Percentiles rank a stretch among this genome's conserved stretches.
Conservation (phyloP, 1,140 invertebrate genomes). For the Brachionus angularis region DNA sequence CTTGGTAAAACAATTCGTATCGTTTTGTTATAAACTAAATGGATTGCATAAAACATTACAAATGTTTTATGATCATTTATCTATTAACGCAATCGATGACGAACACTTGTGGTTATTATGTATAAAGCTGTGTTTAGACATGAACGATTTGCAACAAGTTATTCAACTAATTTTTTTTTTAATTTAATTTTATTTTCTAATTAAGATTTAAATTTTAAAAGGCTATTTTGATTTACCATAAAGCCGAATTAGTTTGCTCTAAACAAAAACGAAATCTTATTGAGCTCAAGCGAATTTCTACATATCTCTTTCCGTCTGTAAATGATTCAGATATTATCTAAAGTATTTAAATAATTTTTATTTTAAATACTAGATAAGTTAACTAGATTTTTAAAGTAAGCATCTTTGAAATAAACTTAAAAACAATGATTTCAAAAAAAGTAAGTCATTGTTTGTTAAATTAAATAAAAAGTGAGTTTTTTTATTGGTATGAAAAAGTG, state of each 20-base stretch:
- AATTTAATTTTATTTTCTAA: too few species aligned
- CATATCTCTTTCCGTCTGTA: background rate
- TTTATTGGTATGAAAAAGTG: too few species aligned
- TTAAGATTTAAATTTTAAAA: too few species aligned
- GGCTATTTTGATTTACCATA: slow-evolving; percentile 20
- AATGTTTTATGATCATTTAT: slow-evolving; percentile 25
- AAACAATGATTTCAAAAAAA: too few species aligned
- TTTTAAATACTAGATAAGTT: too few species aligned
- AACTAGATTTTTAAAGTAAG: too few species aligned
- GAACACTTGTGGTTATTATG: slow-evolving; percentile 38
- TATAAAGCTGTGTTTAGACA: slow-evolving; percentile 18
- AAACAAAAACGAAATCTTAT: slow-evolving; percentile 7
- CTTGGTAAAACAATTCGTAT: slow-evolving; percentile 24
- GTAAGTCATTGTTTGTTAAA: too few species aligned
- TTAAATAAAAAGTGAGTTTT: too few species aligned
- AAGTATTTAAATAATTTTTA: too few species aligned
- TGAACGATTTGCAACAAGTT: slow-evolving; percentile 37
- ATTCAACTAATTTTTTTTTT: too few species aligned
- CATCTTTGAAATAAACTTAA: too few species aligned
- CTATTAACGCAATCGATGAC: slow-evolving; percentile 6
- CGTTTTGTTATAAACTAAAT: slow-evolving; percentile 18
- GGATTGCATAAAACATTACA: slow-evolving; percentile 28
- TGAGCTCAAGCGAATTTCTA: background rate
- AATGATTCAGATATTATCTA: slow-evolving; percentile 7
- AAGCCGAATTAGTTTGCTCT: slow-evolving; percentile 2